These are phyloP conservation scores for Arvicanthis niloticus DNA, from an alignment of 2,113 vertebrate genomes.

Conservation along the genomic window DNA sequence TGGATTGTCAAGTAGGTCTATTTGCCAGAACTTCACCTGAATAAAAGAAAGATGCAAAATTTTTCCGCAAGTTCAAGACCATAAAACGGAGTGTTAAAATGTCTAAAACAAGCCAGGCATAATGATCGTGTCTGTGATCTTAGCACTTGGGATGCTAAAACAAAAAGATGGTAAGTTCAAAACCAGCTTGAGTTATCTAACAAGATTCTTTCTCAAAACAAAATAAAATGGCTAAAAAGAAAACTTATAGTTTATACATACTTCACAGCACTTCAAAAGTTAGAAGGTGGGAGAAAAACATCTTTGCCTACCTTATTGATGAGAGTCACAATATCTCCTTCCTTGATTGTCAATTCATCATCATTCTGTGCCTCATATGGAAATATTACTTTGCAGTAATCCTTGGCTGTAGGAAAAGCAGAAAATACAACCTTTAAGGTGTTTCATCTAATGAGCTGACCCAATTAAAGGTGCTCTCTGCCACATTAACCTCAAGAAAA, in stretches of 20 bases:
- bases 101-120: neutral
- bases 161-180: neutral
- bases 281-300: constrained; percentile 44
- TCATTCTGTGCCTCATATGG: constrained; percentile 98
- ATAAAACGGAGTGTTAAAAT: constrained; percentile 39
- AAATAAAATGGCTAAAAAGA: constrained; percentile 16
- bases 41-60: neutral
- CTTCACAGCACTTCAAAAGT: neutral
- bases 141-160: neutral
- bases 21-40: constrained; percentile 11
- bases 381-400: constrained; percentile 98
- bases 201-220: neutral
- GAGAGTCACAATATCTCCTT: constrained; percentile 96
- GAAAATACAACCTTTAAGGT: constrained; percentile 73
- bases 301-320: constrained; percentile 93
- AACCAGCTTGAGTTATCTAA: neutral
- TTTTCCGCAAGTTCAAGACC: neutral
- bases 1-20: neutral
- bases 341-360: constrained; percentile 97
- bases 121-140: neutral
- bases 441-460: constrained; percentile 11
- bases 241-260: neutral
- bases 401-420: constrained; percentile 91
- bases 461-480: constrained; percentile 22
- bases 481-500: constrained; percentile 30